Evolutionary conservation across 2,797 vertebrate genomes (phyloP), one percentile per base, ranked within the genome.

Genomic region (Chelonia mydas): DNA sequence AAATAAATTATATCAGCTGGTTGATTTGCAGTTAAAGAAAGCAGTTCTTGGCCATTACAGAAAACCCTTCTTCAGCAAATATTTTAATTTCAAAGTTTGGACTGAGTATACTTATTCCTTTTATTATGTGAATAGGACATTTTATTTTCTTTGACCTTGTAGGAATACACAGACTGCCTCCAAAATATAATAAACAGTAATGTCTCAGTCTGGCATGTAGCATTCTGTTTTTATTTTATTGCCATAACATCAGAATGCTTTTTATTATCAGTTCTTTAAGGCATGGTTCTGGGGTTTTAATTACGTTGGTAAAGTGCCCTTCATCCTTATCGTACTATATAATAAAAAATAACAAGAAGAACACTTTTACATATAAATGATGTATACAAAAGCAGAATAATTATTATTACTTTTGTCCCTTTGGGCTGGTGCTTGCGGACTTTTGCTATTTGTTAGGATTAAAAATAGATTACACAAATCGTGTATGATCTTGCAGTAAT

Each of bases 161-260:
- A 94, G 57, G 72, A 92, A 19, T 3, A 2, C 6, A 45, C 3
- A 28, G 80, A 33, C 45, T 72, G 37, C 41, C 54, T 89, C 87
- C 54, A 55, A 95, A 86, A 23, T 54, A 88, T 5, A 74, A 55
- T 57, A 93, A 87, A 31, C 31, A 53, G 65, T 3, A 88, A 87
- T 10, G 33, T 83, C 55, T 16, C 50, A 21, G 54, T 45, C 17
- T 15, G 5, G 76, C 13, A 55, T 82, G 81, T 76, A 51, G 41
- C 25, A 74, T 83, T 83, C 21, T 80, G 23, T 2, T 93, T 94
- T 89, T 87, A 55, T 88, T 91, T 84, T 83, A 23, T 59, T 82
- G 31, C 3, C 9, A 87, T 65, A 33, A 41, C 4, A 16, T 91
- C 15, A 84, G 47, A 91, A 68, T 59, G 10, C n/a, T 93, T 5